Percentiles rank a stretch among this genome's conserved stretches.
These are phyloP conservation scores for Linurgus olivaceus DNA, from an alignment of 2,797 vertebrate genomes.

Conservation along the genomic window DNA sequence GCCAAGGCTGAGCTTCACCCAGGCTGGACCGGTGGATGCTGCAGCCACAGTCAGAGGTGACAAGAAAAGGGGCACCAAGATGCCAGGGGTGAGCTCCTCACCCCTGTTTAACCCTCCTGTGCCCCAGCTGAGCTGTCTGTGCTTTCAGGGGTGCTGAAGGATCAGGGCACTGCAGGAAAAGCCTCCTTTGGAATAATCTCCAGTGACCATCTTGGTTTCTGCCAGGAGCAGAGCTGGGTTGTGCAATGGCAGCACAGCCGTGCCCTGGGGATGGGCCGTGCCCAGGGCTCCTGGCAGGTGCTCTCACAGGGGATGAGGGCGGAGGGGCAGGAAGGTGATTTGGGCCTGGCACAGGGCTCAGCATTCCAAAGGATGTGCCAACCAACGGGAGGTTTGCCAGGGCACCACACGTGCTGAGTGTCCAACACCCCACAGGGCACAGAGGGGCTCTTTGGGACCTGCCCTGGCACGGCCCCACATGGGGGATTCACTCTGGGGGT, in stretches of 20 bases:
- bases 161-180: background rate
- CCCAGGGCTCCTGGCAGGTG: background rate
- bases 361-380: background rate
- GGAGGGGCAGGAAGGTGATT: background rate
- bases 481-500: background rate
- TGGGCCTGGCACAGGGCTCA: background rate
- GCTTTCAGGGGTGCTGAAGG: background rate
- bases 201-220: background rate
- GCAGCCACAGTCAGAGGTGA: background rate
- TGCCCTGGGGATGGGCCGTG: background rate
- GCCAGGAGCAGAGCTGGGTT: background rate
- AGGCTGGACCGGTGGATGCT: background rate
- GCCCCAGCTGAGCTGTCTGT: background rate
- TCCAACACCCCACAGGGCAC: background rate
- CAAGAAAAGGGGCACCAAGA: background rate
- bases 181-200: background rate
- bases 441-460: background rate
- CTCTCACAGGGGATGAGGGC: background rate
- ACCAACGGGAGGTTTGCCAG: background rate
- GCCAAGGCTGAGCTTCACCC: background rate
- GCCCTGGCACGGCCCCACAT: rapidly evolving
- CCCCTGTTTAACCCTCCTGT: background rate
- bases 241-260: background rate
- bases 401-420: rapidly evolving
- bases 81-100: background rate